These are phyloP conservation scores for Vipera ursinii DNA, from an alignment of 2,797 vertebrate species.

Conservation along the genomic window DNA sequence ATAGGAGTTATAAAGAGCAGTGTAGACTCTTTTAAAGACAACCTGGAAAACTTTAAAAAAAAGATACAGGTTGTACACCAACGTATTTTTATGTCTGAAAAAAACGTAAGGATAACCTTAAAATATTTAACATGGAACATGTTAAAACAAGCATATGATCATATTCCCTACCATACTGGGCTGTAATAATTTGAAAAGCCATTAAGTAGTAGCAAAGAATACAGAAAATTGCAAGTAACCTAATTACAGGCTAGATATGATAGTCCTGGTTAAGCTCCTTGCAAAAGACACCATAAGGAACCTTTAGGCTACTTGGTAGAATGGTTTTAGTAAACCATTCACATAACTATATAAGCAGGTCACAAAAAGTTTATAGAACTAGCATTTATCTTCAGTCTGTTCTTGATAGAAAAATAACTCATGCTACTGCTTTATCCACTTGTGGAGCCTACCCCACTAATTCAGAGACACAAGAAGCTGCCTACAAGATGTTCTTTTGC, in stretches of 20 bases:
- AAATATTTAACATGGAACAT: background rate
- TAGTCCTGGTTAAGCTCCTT: background rate
- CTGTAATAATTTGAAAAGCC: background rate
- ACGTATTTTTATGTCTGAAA: background rate
- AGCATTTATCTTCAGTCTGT: background rate
- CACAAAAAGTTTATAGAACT: background rate
- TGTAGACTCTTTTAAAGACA: constrained; percentile 31
- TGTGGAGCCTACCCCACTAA: background rate
- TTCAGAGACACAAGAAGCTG: background rate
- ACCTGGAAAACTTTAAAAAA: background rate
- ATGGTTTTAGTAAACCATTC: background rate
- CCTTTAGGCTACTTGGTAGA: background rate
- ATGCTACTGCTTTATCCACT: background rate
- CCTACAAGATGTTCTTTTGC: background rate
- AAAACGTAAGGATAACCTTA: background rate
- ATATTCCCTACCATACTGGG: background rate
- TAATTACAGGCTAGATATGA: background rate
- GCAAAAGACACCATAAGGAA: background rate
- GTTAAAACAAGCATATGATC: background rate
- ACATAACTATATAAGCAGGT: background rate
- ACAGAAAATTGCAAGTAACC: background rate
- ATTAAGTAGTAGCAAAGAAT: background rate
- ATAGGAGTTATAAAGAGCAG: constrained; percentile 58
- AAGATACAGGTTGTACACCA: background rate
- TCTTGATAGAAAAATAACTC: background rate